Base-by-base conservation (phyloP, 2,888 invertebrate species). In the Diachrysia chrysitis region DNA sequence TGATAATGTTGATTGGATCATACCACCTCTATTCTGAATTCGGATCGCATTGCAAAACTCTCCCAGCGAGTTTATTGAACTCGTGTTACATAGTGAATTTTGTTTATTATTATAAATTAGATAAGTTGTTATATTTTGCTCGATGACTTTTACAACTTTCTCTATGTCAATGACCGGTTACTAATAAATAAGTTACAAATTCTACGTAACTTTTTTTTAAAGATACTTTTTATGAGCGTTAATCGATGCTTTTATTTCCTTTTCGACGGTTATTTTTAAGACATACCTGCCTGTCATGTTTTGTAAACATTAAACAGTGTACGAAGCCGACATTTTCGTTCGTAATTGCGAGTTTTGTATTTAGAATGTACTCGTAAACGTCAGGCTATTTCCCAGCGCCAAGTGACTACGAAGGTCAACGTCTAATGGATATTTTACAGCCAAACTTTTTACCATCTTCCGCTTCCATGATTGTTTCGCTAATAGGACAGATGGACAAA, bases 1-100 rank as follows among this genome's bases (percentile, higher is more conserved):
- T 90, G 91, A 92, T 92, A 91, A 87, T 88, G 87, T 83, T 82
- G 87, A 90, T 88, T 89, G 82, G 82, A 85, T 81, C 83, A 83
- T 82, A 83, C 83, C 85, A 84, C 82, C 78, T 85, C 79, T 78
- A 78, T 74, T 78, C 83, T 82, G 83, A 83, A 85, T 88, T 85
- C 80, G 81, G 85, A 83, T 80, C 80, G 78, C 69, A 86, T 87
- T 87, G 81, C 83, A 81, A 86, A 87, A 87, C 76, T 73, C 64
- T 68, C 66, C 59, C 66, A 61, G 66, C 19, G 64, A 73, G 73
- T 75, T 81, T 73, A 55, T 78, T 75, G 78, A 70, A 81, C 78
- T 73, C 59, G 53, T 58, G 46, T 37, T 62, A 54, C 53, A 7
- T 53, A 61, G 59, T 51, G 23, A 71, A 63, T 54, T 54, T 66